These are phyloP conservation scores for Notamacropus eugenii DNA, from an alignment of 2,797 vertebrate genomes.

Conservation along the genomic window DNA sequence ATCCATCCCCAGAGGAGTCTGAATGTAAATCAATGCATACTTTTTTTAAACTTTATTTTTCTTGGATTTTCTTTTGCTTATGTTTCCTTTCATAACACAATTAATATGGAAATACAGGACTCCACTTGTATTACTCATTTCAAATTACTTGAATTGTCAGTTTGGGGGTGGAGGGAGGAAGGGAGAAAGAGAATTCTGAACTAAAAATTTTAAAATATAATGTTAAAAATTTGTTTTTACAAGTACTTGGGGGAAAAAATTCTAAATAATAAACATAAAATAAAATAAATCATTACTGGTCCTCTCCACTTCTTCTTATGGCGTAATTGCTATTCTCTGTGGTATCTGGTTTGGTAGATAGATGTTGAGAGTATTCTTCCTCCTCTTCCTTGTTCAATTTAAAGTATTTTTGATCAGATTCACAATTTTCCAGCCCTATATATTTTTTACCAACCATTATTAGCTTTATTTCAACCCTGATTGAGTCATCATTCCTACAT, in stretches of 20 bases:
- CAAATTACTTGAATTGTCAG: neutral
- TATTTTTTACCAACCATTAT: neutral
- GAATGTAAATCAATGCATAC: too few species aligned
- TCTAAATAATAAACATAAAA: neutral
- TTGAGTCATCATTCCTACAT: neutral
- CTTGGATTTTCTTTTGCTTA: too few species aligned
- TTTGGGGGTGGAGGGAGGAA: neutral
- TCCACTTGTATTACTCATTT: neutral
- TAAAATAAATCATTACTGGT: neutral
- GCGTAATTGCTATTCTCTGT: neutral
- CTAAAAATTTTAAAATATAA: too few species aligned
- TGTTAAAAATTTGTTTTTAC: neutral
- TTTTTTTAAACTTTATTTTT: too few species aligned
- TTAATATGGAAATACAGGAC: neutral
- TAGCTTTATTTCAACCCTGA: neutral
- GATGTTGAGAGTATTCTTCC: neutral
- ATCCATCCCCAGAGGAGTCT: too few species aligned
- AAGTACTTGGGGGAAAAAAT: neutral
- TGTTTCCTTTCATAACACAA: too few species aligned
- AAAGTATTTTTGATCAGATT: neutral
- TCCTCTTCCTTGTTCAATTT: neutral
- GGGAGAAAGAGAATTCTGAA: neutral
- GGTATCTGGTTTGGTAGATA: neutral
- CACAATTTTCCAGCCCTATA: neutral
- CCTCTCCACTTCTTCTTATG: neutral